phyloP scores from a whole-genome alignment of 1,140 invertebrate species.

The Lepidurus couesii region DNA sequence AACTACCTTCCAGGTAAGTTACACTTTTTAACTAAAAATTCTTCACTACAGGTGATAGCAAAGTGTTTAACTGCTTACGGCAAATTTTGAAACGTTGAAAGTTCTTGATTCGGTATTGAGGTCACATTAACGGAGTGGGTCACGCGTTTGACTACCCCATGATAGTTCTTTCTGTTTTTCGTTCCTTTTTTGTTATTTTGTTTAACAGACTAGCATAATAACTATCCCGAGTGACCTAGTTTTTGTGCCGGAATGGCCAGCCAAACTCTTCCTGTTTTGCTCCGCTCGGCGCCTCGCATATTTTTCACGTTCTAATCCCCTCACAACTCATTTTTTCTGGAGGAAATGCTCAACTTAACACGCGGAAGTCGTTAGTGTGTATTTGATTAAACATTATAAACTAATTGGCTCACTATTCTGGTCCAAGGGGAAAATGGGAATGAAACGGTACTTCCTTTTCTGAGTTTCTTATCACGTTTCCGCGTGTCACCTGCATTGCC shows the following conservation, averaged over 20 bases:
- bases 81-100: too few species aligned
- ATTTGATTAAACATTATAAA: background rate
- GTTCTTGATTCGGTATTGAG: background rate
- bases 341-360: background rate
- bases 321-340: too few species aligned
- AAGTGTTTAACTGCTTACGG: too few species aligned
- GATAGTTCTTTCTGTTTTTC: background rate
- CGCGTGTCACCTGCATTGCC: background rate
- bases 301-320: too few species aligned
- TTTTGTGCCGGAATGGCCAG: background rate
- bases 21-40: too few species aligned
- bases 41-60: too few species aligned
- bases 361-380: background rate
- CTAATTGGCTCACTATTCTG: background rate
- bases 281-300: too few species aligned
- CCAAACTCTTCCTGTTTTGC: background rate
- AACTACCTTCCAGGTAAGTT: too few species aligned
- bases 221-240: background rate
- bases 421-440: background rate
- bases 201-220: background rate
- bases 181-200: background rate
- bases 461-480: background rate
- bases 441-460: background rate
- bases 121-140: conserved; percentile 16
- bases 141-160: conserved; percentile 9